These are phyloP conservation scores for Scartelaos histophorus DNA, from an alignment of 2,113 vertebrate species.

Conservation along the genomic window DNA sequence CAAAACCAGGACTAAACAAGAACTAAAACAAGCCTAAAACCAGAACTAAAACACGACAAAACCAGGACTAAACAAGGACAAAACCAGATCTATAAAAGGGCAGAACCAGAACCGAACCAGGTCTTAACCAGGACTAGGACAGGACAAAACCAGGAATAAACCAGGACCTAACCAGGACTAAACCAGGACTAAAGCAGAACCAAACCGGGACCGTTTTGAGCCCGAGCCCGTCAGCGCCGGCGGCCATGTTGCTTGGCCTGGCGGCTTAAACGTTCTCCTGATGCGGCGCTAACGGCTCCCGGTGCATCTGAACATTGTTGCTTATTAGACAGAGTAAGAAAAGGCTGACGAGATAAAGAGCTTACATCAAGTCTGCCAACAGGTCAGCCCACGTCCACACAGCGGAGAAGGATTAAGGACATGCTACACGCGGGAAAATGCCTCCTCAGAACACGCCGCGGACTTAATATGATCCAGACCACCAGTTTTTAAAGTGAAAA, in stretches of 20 bases:
- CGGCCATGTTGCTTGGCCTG: not conserved
- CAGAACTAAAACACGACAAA: too few species aligned
- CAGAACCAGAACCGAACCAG: too few species aligned
- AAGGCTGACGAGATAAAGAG: slow-evolving; percentile 7
- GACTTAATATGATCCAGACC: too few species aligned
- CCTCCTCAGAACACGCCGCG: not conserved
- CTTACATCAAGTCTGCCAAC: not conserved
- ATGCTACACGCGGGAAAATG: not conserved
- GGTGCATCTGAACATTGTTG: not conserved
- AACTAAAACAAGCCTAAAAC: too few species aligned
- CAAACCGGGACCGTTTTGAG: too few species aligned
- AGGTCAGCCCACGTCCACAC: not conserved
- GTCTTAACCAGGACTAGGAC: too few species aligned
- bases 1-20: too few species aligned
- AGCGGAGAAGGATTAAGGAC: not conserved
- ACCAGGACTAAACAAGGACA: too few species aligned
- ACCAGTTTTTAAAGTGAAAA: too few species aligned
- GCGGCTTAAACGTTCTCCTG: not conserved
- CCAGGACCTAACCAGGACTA: too few species aligned
- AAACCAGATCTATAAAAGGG: not conserved
- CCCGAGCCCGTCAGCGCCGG: not conserved
- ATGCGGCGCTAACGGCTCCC: not conserved
- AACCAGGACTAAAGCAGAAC: too few species aligned
- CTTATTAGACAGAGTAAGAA: not conserved
- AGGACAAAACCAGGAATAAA: not conserved